Evolutionary conservation across 1,140 invertebrate species (phyloP).

Genomic region (Dryas iulia): DNA sequence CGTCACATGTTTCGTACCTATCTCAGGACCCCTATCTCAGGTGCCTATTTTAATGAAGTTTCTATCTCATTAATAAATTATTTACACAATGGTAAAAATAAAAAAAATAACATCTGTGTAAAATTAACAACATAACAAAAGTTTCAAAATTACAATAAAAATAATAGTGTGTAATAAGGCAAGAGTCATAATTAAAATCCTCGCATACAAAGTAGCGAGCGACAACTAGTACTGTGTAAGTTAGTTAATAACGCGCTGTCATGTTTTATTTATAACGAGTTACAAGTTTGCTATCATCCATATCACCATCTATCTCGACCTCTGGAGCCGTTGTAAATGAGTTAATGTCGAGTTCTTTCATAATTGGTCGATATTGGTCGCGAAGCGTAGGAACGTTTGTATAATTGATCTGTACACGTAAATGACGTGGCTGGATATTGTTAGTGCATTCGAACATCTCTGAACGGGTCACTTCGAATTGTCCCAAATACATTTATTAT

Average conservation of each 20-base stretch:
- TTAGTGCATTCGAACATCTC: not conserved
- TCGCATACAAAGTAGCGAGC: no score
- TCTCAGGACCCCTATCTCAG: no score
- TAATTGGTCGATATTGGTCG: not conserved
- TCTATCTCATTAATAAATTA: no score
- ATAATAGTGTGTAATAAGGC: no score
- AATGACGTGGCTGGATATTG: constrained; percentile 9
- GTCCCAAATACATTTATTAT: not conserved
- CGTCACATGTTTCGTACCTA: no score
- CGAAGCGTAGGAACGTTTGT: not conserved
- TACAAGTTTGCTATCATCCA: not conserved
- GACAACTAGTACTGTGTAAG: not conserved
- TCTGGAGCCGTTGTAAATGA: constrained; percentile 10
- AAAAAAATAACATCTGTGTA: no score
- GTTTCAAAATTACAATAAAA: no score
- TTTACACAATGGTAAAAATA: no score
- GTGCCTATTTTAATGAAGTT: no score
- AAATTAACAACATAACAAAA: no score
- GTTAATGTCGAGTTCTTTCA: constrained; percentile 1
- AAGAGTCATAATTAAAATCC: no score
- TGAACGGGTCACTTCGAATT: not conserved
- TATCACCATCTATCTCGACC: not conserved
- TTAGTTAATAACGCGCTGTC: constrained; percentile 8
- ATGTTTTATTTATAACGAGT: constrained; percentile 13
- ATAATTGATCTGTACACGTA: constrained; percentile 19